Percentiles rank a stretch among this genome's conserved stretches.
Conservation (phyloP, 2,797 vertebrate genomes). For the Hippoglossus hippoglossus region DNA sequence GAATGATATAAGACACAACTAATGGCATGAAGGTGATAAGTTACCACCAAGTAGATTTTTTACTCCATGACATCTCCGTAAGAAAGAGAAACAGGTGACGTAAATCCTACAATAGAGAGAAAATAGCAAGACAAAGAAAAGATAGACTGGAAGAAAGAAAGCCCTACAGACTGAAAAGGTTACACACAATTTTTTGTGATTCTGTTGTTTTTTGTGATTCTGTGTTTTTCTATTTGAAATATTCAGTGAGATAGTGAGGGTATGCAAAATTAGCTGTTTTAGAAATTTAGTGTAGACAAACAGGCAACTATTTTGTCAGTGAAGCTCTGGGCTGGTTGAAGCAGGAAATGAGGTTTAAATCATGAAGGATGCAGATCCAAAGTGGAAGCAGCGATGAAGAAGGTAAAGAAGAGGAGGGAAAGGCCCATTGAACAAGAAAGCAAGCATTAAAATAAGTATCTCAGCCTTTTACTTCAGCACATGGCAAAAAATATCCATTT, state of each 20-base stretch:
- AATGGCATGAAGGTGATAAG: neutral
- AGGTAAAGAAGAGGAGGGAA: slow-evolving; percentile 35
- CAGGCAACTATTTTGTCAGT: slow-evolving; percentile 5
- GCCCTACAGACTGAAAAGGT: slow-evolving; percentile 9
- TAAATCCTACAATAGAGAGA: slow-evolving; percentile 12
- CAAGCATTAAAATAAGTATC: slow-evolving; percentile 60
- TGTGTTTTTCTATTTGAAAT: neutral
- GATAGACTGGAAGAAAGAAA: slow-evolving; percentile 25
- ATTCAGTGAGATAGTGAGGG: neutral
- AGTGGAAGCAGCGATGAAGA: slow-evolving; percentile 49
- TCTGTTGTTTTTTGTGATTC: neutral
- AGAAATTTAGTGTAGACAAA: neutral
- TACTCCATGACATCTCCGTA: slow-evolving; percentile 18
- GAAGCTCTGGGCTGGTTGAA: slow-evolving; percentile 56
- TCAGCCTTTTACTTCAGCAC: slow-evolving; percentile 46
- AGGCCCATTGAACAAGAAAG: slow-evolving; percentile 48
- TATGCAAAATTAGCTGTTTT: neutral
- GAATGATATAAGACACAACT: neutral
- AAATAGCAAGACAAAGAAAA: slow-evolving; percentile 20
- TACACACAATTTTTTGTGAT: slow-evolving; percentile 14
- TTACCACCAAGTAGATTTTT: neutral
- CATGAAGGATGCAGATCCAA: slow-evolving; percentile 43
- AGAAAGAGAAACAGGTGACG: slow-evolving; percentile 9
- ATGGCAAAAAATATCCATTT: slow-evolving; percentile 48
- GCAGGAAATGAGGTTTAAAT: slow-evolving; percentile 28